Evolutionary conservation across 2,113 vertebrate species (phyloP), one percentile per base, ranked within the genome.

Genomic region (Cariama cristata): DNA sequence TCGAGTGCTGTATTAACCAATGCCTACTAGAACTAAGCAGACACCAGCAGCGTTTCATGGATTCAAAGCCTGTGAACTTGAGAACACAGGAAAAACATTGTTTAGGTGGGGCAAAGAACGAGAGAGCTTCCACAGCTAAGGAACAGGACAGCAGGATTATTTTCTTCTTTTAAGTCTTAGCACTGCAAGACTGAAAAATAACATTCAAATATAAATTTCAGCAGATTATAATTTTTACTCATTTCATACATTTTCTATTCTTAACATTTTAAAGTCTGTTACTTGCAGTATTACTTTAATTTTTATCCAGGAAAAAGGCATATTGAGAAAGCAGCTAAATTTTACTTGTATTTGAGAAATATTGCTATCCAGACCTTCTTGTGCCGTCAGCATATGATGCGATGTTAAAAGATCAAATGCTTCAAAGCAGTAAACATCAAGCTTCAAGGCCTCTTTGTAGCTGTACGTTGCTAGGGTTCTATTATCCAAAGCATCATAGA

Each of bases 391-490:
- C 99, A 99, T 99, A 97, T 99, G 99, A 97, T 99, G 99, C 6
- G 99, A 99, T 0, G 99, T 99, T 97, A 99, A 97, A 97, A 99
- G 99, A 98, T 99, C 99, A 97, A 99, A 99, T 23, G 99, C 99
- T 99, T 99, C 99, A 98, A 99, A 99, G 98, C 99, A 99, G 98
- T 99, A 99, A 94, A 99, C 99, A n/a, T 99, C 99, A 23, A 99
- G 99, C 98, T 99, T 99, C 98, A 99, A 98, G 96, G 99, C 99
- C 98, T 99, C 99, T 98, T 99, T 99, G 98, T 99, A 99, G 98
- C 99, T 99, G 97, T 99, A 99, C 21, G 99, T 99, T 94, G 99
- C 99, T 63, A 99, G 98, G 13, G 99, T 98, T 91, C 99, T 98
- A 93, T 99, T 99, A 98, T 99, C 99, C 97, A 99, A 98, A 88